A percentile compares a stretch with the other conserved stretches of the same genome.
phyloP scores from a whole-genome alignment of 2,888 invertebrate genomes.

The Rhagophthalmus giganteus region DNA sequence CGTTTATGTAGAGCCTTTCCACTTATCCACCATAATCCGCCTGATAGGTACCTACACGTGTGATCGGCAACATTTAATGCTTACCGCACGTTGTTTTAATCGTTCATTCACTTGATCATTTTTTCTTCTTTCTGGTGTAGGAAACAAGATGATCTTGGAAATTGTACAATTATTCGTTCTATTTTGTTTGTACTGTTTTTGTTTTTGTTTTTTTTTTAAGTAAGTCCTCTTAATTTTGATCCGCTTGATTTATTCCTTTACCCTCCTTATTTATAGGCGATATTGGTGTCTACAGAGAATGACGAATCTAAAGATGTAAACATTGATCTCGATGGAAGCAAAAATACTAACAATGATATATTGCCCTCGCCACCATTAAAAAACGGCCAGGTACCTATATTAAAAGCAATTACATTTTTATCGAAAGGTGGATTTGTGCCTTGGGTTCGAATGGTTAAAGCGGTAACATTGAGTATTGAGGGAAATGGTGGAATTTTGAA shows the following conservation, averaged over 20 bases:
- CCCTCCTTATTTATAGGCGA: constrained; percentile 50
- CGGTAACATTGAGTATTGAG: background rate
- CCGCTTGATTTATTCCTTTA: constrained; percentile 10
- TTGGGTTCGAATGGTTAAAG: background rate
- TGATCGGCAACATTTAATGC: no score
- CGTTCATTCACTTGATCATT: no score
- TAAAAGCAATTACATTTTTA: background rate
- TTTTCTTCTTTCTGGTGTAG: no score
- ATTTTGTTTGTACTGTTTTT: no score
- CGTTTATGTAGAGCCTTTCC: no score
- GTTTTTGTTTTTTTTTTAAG: no score
- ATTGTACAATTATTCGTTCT: no score
- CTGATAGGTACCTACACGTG: no score
- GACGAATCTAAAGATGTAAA: constrained; percentile 49
- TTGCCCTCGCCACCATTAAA: constrained; percentile 39
- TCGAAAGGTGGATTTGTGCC: background rate
- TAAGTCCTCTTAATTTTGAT: background rate
- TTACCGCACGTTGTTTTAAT: no score
- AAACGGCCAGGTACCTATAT: constrained; percentile 35
- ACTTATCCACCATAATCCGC: no score
- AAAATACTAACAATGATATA: constrained; percentile 45
- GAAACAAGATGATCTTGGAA: no score
- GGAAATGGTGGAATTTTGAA: background rate
- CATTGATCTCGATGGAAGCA: constrained; percentile 51
- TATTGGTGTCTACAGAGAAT: constrained; percentile 48